Conservation (phyloP, 2,113 vertebrate genomes). For the Jacana jacana region DNA sequence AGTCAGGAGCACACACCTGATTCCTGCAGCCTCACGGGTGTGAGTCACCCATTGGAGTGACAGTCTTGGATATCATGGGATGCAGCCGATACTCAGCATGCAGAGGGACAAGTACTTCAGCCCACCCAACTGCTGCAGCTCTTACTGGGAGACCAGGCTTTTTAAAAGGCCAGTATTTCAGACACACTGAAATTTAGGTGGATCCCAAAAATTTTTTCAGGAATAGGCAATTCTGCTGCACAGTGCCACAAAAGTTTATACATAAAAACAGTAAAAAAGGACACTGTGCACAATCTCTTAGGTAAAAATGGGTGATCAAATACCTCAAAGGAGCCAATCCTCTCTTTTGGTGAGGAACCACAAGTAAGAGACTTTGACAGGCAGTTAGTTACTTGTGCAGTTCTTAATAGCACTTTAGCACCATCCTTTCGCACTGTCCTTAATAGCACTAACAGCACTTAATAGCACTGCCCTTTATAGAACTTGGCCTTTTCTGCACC, state of each 20-base stretch:
- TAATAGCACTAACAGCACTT: not conserved
- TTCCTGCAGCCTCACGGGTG: not conserved
- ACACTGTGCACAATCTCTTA: not conserved
- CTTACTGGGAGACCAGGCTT: not conserved
- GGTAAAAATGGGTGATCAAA: not conserved
- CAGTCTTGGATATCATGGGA: not conserved
- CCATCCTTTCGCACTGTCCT: not conserved
- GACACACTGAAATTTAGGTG: not conserved
- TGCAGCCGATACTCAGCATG: not conserved
- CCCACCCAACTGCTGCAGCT: not conserved
- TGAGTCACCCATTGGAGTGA: not conserved
- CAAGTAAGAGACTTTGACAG: not conserved
- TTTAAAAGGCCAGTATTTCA: not conserved
- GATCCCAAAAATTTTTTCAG: not conserved
- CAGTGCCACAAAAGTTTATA: not conserved
- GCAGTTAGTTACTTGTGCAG: not conserved
- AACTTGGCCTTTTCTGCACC: not conserved
- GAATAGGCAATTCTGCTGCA: not conserved
- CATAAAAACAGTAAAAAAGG: not conserved
- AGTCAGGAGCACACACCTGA: not conserved
- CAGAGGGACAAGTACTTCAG: not conserved
- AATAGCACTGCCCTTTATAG: not conserved
- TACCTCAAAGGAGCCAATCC: not conserved
- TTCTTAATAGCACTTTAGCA: not conserved
- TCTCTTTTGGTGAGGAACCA: not conserved